These are phyloP conservation scores for Bolborhynchus lineola DNA, from an alignment of 2,113 vertebrate genomes.

Conservation along the genomic window DNA sequence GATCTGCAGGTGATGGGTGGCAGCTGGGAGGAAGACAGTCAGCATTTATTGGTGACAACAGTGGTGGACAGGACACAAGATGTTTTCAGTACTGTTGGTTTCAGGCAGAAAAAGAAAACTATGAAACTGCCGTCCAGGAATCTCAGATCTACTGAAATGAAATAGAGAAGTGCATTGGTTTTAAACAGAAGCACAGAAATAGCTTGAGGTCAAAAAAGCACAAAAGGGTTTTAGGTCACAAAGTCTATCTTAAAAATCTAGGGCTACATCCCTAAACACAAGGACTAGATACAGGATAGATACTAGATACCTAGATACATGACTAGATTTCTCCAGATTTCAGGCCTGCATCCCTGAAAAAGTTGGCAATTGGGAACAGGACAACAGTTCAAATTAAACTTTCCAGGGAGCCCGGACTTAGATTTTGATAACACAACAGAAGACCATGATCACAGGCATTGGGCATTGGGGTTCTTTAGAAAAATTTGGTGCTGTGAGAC, in stretches of 20 bases:
- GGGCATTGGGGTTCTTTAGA: neutral
- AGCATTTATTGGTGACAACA: neutral
- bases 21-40: neutral
- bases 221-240: neutral
- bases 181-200: neutral
- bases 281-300: neutral
- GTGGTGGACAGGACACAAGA: neutral
- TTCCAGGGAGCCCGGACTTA: neutral
- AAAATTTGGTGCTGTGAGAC: neutral
- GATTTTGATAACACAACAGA: neutral
- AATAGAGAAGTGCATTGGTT: neutral
- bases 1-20: neutral
- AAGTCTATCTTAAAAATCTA: neutral
- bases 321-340: neutral
- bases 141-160: neutral
- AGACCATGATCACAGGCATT: neutral
- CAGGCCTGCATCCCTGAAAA: neutral
- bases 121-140: neutral
- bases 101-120: neutral
- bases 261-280: neutral
- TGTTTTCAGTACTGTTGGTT: neutral
- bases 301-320: neutral
- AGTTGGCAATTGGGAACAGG: accelerated
- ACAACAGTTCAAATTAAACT: neutral
- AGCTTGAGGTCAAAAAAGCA: neutral